Evolutionary conservation across 2,888 invertebrate genomes (phyloP), one percentile per base, ranked within the genome.

Genomic region (Ceriagrion tenellum): DNA sequence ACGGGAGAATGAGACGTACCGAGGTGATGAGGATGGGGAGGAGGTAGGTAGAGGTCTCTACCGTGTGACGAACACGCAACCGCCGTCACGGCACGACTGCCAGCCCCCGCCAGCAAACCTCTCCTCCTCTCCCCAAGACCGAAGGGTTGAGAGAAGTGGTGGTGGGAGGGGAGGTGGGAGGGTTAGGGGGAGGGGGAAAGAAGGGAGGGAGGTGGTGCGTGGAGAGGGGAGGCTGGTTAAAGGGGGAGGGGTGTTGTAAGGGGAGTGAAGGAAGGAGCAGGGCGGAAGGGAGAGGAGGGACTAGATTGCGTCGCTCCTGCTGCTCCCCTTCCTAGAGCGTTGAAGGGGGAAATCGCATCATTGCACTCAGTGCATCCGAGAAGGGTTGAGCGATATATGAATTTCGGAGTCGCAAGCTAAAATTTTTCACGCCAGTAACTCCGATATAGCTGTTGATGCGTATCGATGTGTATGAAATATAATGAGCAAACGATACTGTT

Each of bases 31-130:
- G n/a, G 4, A 69, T 26, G 69, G n/a, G 69, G 81, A 81, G 30
- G 81, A 35, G 81, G 81, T n/a, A 81, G 81, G 81, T 81, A 81
- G 81, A 59, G 59, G 59, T 20, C 59, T 26, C 40, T 74, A 47
- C 93, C 69, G 93, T 63, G 91, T 93, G 93, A 93, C 93, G 47
- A 93, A 47, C 93, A 93, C 93, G 93, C 63, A 93, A 93, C 47
- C 40, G 35, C 93, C 47, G 93, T 93, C 93, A 93, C 93, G 93
- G 93, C 93, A 74, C 93, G 30, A 93, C 93, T 93, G 93, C 63
- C 93, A 93, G 69, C 69, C 55, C 16, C 93, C 47, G n/a, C 20
- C 93, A 69, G 35, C 13, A 23, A 40, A 69, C 59, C 40, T 26
- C 81, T n/a, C 20, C 93, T 59, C 63, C 40, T 59, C 59, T 20